Evolutionary conservation across 2,888 invertebrate species (phyloP).

Genomic region (Dynastes maya): DNA sequence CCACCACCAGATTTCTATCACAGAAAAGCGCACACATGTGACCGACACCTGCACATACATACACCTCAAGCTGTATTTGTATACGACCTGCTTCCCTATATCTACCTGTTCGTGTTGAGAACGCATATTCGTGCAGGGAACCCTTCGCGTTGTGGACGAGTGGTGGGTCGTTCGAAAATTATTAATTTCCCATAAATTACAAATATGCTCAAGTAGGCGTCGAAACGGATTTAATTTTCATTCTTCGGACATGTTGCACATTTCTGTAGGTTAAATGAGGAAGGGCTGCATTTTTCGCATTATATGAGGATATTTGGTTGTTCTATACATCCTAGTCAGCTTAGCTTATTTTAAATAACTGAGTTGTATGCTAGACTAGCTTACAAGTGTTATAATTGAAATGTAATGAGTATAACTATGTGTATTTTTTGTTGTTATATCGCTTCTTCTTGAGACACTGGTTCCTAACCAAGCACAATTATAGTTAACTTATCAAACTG

Average conservation of each 20-base stretch:
- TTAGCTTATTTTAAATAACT: no score
- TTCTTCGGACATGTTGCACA: neutral
- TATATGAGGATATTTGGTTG: no score
- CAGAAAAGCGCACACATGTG: slow-evolving; percentile 42
- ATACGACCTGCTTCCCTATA: neutral
- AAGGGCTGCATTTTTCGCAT: no score
- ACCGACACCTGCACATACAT: slow-evolving; percentile 38
- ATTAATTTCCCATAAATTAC: slow-evolving; percentile 47
- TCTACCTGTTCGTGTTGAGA: slow-evolving; percentile 32
- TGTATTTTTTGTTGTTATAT: no score
- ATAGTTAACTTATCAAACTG: no score
- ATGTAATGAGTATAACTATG: no score
- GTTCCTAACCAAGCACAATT: no score
- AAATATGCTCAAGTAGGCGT: slow-evolving; percentile 8
- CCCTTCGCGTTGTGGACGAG: slow-evolving; percentile 26
- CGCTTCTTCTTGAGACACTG: no score
- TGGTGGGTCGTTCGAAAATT: slow-evolving; percentile 31
- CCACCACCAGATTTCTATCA: slow-evolving; percentile 44
- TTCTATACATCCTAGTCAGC: no score
- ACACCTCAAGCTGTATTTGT: slow-evolving; percentile 11
- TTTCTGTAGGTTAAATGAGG: no score
- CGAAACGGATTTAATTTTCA: slow-evolving; percentile 41
- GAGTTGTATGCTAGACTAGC: no score
- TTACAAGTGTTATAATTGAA: no score
- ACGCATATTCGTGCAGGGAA: slow-evolving; percentile 2